phyloP scores from a whole-genome alignment of 2,797 vertebrate genomes.

The Ispidina lecontei region DNA sequence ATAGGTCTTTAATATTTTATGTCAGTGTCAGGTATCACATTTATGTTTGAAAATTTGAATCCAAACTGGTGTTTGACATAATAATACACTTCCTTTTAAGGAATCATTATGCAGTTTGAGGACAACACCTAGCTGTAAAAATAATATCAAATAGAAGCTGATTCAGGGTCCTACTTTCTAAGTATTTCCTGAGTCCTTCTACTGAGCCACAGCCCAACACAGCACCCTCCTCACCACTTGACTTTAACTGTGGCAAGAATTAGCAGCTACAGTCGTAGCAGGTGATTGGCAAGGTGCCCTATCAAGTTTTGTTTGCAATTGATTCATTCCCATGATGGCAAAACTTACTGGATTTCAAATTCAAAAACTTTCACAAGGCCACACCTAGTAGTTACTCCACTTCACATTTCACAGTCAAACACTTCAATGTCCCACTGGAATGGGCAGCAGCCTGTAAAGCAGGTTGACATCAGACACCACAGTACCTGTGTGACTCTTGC shows the following conservation, averaged over 20 bases:
- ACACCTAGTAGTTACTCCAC: neutral
- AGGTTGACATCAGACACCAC: neutral
- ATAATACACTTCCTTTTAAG: neutral
- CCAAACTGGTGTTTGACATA: neutral
- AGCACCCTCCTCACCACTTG: neutral
- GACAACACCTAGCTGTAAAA: neutral
- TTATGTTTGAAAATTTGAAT: neutral
- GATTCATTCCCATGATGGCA: slow-evolving; percentile 20
- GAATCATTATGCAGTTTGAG: neutral
- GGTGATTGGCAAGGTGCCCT: neutral
- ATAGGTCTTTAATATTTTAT: neutral
- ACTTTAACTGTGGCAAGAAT: neutral
- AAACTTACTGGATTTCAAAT: neutral
- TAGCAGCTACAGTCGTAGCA: neutral
- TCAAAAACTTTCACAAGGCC: neutral
- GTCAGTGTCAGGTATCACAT: neutral
- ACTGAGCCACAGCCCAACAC: neutral
- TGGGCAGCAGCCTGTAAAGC: slow-evolving; percentile 26
- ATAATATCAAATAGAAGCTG: neutral
- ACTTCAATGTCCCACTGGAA: neutral
- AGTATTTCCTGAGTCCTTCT: neutral
- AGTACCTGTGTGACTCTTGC: neutral
- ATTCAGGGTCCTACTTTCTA: neutral
- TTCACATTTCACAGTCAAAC: slow-evolving; percentile 10
- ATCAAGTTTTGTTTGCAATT: slow-evolving; percentile 9